A percentile compares a stretch with the other conserved stretches of the same genome.
Conservation (phyloP, 2,113 vertebrate genomes). For the Saccopteryx leptura region DNA sequence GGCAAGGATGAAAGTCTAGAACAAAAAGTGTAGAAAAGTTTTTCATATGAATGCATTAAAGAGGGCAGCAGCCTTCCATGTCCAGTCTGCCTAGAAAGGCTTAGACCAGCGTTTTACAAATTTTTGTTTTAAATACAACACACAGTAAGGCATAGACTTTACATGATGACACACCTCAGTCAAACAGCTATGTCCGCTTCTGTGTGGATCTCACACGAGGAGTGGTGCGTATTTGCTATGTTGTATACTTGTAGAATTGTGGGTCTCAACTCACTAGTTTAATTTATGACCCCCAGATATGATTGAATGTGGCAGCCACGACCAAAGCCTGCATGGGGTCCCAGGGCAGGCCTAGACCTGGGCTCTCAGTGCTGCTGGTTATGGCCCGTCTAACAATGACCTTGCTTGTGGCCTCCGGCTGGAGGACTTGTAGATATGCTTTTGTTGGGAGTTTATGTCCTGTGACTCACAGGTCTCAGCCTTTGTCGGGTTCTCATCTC, state of each 20-base stretch:
- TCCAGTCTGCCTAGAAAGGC: background rate
- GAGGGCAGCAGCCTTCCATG: background rate
- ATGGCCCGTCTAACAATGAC: too few species aligned
- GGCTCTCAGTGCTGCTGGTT: background rate
- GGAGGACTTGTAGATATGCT: background rate
- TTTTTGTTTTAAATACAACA: background rate
- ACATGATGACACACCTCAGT: rapidly evolving
- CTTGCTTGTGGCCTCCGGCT: rapidly evolving
- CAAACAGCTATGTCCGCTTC: rapidly evolving
- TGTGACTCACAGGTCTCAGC: background rate
- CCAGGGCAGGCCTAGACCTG: background rate
- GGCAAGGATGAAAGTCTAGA: background rate
- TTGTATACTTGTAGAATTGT: background rate
- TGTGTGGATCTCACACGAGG: rapidly evolving
- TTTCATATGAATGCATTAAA: background rate
- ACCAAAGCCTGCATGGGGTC: background rate
- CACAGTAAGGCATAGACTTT: background rate
- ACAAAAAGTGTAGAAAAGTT: background rate
- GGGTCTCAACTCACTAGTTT: background rate
- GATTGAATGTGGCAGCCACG: background rate
- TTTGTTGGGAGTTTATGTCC: background rate
- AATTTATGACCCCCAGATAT: background rate
- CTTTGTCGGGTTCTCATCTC: background rate
- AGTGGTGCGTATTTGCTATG: background rate
- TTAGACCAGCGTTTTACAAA: background rate